phyloP scores from a whole-genome alignment of 35 echinoderm and acorn worm species.

The Lytechinus variegatus region DNA sequence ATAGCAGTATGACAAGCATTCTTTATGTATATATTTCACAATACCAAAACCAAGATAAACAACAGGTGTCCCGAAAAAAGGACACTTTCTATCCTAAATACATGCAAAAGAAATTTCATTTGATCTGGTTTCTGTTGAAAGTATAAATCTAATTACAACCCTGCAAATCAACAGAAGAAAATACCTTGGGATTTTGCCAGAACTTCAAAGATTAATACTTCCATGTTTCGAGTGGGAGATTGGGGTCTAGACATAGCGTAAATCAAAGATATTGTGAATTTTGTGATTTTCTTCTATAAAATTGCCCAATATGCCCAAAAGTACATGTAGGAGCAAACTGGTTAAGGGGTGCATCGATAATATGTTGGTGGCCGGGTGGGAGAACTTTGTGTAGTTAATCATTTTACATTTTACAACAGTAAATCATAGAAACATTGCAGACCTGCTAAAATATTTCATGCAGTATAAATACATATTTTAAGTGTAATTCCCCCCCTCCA shows the following conservation, averaged over 20 bases:
- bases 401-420: too few relatives aligned
- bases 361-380: too few relatives aligned
- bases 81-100: not conserved
- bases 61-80: not conserved
- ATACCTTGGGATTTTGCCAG: not conserved
- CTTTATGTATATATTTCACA: not conserved
- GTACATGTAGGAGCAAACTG: too few relatives aligned
- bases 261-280: not conserved
- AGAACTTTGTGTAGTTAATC: too few relatives aligned
- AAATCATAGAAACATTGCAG: too few relatives aligned
- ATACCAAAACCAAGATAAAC: not conserved
- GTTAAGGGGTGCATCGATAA: too few relatives aligned
- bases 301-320: too few relatives aligned
- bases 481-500: too few relatives aligned
- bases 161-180: not conserved
- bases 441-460: too few relatives aligned
- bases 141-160: not conserved
- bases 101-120: not conserved
- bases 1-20: not conserved
- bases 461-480: too few relatives aligned
- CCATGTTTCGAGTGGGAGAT: not conserved
- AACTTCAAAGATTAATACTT: not conserved
- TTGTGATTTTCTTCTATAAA: too few relatives aligned
- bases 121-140: not conserved
- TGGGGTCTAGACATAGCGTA: not conserved